Conservation (phyloP, 2,888 invertebrate species). For the Odontothrips loti region DNA sequence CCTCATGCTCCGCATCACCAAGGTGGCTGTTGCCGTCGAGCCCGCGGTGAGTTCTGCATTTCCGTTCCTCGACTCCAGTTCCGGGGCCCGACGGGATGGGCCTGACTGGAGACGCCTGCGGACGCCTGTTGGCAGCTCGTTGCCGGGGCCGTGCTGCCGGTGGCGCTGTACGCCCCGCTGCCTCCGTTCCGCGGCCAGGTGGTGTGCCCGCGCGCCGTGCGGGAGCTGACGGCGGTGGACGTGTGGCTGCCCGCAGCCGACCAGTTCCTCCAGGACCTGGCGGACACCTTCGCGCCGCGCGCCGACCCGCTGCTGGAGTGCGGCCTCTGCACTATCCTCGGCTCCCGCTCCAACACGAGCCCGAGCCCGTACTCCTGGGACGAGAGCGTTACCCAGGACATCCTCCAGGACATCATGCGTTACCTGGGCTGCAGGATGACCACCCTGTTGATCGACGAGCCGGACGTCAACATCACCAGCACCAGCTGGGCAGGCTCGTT, state of each 20-base stretch:
- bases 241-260: background rate
- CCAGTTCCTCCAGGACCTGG: background rate
- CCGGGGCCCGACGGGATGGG: too few relatives aligned
- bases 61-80: too few relatives aligned
- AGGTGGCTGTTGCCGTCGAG: background rate
- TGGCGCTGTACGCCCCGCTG: conserved; percentile 1
- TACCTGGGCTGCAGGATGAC: background rate
- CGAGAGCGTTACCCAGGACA: background rate
- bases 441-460: background rate
- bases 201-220: background rate
- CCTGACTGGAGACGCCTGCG: too few relatives aligned
- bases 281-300: background rate
- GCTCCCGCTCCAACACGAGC: background rate
- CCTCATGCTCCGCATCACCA: background rate
- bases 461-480: background rate
- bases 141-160: background rate
- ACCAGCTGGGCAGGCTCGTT: background rate
- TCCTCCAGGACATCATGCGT: background rate
- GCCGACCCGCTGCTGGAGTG: background rate
- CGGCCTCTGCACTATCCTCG: background rate
- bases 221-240: background rate
- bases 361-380: background rate
- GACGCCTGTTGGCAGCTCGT: too few relatives aligned
- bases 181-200: background rate
- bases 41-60: background rate